Evolutionary conservation across 2,113 vertebrate genomes (phyloP).

Genomic region (Pagrus major): DNA sequence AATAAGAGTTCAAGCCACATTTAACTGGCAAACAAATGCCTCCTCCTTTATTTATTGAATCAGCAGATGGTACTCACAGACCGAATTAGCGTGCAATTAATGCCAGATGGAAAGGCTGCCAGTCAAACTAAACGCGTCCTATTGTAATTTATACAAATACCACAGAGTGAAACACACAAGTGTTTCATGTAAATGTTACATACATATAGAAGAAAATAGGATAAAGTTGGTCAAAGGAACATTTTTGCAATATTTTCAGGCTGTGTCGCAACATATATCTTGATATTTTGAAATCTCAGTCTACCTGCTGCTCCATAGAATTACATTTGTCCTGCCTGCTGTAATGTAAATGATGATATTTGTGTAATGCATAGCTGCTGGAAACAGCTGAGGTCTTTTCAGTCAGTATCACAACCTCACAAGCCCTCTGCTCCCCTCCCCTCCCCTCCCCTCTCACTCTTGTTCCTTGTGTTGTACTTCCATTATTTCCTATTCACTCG

Average conservation of each 20-base stretch:
- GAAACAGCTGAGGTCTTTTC: too few species aligned
- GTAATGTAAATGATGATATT: background rate
- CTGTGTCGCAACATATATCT: too few species aligned
- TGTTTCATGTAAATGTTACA: background rate
- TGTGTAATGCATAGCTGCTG: too few species aligned
- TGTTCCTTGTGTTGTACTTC: background rate
- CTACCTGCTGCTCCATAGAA: background rate
- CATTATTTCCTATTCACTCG: background rate
- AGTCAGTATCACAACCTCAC: background rate
- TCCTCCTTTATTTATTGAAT: background rate
- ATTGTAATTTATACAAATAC: background rate
- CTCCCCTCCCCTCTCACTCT: background rate
- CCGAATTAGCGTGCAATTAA: background rate
- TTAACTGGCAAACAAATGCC: background rate
- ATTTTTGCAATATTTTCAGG: too few species aligned
- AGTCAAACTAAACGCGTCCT: background rate
- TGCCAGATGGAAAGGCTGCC: slow-evolving; percentile 1
- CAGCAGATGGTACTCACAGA: slow-evolving; percentile 4
- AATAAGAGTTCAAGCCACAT: too few species aligned
- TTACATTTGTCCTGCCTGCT: background rate
- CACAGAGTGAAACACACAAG: background rate
- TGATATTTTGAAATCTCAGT: too few species aligned
- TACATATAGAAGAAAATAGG: background rate
- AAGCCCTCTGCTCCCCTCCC: background rate
- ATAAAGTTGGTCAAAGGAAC: too few species aligned